phyloP scores from a whole-genome alignment of 2,113 vertebrate genomes.

The Pipra filicauda region DNA sequence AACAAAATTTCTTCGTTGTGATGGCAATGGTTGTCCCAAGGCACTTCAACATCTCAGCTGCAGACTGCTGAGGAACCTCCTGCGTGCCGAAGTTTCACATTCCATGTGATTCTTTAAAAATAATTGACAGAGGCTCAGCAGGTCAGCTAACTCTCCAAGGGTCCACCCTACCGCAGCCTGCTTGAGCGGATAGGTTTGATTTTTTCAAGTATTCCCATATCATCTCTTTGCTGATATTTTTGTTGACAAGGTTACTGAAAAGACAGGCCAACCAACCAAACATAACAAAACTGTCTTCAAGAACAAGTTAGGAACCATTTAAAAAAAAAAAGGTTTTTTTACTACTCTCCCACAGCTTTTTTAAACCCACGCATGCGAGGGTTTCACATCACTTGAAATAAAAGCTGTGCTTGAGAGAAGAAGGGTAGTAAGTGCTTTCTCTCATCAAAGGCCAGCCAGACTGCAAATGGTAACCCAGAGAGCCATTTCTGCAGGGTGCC shows the following conservation, averaged over 20 bases:
- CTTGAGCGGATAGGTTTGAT: neutral
- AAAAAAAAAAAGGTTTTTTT: neutral
- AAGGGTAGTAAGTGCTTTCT: neutral
- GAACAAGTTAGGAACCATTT: neutral
- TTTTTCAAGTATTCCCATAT: conserved; percentile 42
- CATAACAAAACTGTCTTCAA: neutral
- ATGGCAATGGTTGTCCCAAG: neutral
- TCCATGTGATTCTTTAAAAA: conserved; percentile 13
- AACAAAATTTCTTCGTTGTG: conserved; percentile 6
- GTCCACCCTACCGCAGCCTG: neutral
- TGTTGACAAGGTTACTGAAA: conserved; percentile 31
- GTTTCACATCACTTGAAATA: neutral
- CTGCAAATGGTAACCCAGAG: rapidly evolving
- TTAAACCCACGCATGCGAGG: neutral
- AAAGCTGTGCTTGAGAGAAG: neutral
- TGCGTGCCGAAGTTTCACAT: neutral
- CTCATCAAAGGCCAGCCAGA: neutral
- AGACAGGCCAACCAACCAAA: neutral
- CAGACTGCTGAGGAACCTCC: conserved; percentile 19
- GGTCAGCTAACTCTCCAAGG: conserved; percentile 22
- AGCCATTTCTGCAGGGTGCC: neutral
- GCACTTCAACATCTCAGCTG: conserved; percentile 3
- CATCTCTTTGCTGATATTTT: conserved; percentile 5
- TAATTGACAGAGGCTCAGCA: conserved; percentile 43
- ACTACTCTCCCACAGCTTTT: neutral